Evolutionary conservation across 1,140 invertebrate genomes (phyloP), one percentile per base, ranked within the genome.

Genomic region (Drosophila tani): DNA sequence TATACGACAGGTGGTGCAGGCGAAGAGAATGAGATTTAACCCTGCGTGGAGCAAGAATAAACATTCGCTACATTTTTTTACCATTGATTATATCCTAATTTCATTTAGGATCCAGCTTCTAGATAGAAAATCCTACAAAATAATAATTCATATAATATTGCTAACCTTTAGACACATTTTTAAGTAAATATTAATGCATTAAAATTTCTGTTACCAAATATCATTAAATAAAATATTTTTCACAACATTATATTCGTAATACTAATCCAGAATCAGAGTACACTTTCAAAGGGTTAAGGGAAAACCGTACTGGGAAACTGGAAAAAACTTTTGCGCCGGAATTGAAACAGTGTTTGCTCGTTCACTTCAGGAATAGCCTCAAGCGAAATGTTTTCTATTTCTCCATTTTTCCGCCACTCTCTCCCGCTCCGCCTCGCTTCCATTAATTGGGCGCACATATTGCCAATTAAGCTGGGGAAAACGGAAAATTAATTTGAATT

Each of bases 401-500:
- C 41, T 32, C 27, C 21, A 14, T 45, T 79, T 50, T 68, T 67
- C 63, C 53, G 49, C 65, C 75, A 51, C 78, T 43, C 53, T 68
- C 51, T 45, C 27, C 27, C 66, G 50, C 56, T 55, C 43, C 47
- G 62, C 60, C 74, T 35, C 50, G 47, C 47, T 38, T 12, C 62
- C 83, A 86, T 82, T 86, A 82, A 86, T 87, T 86, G 82, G 83
- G 82, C 49, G 76, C 83, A 75, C 81, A 88, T 81, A 84, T 87
- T 87, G 84, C 84, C 84, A 87, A 90, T 87, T 87, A 87, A 64
- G 69, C 77, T 78, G 60, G 73, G 81, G 66, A 84, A 84, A 90
- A 81, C 85, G 84, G 84, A 87, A 87, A 87, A 87, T 87, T 87
- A 87, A 87, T 87, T 87, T 88, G 69, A 71, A 88, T 78, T 84